Evolutionary conservation across 2,888 invertebrate genomes (phyloP), one percentile per base, ranked within the genome.

Genomic region (Zygaena filipendulae): DNA sequence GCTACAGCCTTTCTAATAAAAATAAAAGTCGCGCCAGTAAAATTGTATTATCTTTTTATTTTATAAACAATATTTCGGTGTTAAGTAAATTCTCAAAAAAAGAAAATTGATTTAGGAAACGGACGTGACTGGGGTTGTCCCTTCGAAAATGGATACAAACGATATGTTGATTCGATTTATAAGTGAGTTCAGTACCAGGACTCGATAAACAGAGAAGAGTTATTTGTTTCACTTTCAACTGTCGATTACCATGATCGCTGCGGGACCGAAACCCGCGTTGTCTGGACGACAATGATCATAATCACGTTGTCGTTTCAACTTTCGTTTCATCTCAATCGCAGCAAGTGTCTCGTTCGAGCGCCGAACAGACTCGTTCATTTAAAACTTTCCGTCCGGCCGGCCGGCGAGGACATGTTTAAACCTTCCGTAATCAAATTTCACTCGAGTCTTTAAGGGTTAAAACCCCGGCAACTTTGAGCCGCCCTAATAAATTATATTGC

Each of bases 401-500:
- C n/a, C n/a, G 56, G 50, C 62, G 55, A 60, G 70, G 64, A 67
- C 69, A 66, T 70, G 61, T 61, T 64, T 66, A 63, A 66, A 74
- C 62, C 61, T 63, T 57, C 54, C 64, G 67, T 75, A 77, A 77
- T 77, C 72, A 75, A 77, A 77, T 77, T 77, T 74, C 62, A 66
- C 64, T 74, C 59, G 59, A 77, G 68, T 72, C 75, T 74, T 75
- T 71, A 75, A 75, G 74, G 75, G 75, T 74, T 75, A 59, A 62
- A 69, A 59, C 16, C n/a, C 67, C 60, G 63, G 58, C 70, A 70
- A 77, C 70, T 75, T 71, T 63, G 70, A 68, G 72, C 69, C 56
- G 55, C 70, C 70, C 72, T 74, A 71, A 77, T 77, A 77, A 77
- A 77, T 77, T 77, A 77, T 75, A 74, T 75, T 75, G 75, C 70